A percentile compares a stretch with the other conserved stretches of the same genome.
Conservation (phyloP, 1,140 invertebrate species). For the Oncopodura yosiiana region DNA sequence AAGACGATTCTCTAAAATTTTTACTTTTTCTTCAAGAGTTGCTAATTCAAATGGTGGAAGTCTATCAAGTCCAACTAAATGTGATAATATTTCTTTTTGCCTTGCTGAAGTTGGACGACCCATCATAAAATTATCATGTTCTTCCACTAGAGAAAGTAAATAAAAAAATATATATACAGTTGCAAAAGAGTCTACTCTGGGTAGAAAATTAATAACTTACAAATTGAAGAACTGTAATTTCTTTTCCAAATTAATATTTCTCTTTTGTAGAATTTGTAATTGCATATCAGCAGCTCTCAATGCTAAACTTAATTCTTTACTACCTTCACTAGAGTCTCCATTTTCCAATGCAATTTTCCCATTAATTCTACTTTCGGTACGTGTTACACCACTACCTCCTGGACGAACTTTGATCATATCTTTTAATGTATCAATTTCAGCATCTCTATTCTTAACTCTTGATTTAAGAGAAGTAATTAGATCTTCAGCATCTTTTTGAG, state of each 20-base stretch:
- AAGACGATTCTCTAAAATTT: slow-evolving; percentile 25
- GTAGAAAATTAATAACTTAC: slow-evolving; percentile 15
- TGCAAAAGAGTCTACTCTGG: neutral
- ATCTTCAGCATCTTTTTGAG: slow-evolving; percentile 16
- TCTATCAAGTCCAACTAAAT: slow-evolving; percentile 4
- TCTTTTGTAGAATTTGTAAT: slow-evolving; percentile 22
- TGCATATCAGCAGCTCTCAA: slow-evolving; percentile 29
- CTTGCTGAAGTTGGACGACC: neutral
- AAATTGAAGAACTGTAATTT: slow-evolving; percentile 24
- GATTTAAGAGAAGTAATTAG: slow-evolving; percentile 18
- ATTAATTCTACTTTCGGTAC: neutral
- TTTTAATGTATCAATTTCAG: slow-evolving; percentile 25
- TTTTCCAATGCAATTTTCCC: neutral
- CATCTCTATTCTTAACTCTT: slow-evolving; percentile 22
- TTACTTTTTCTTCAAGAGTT: slow-evolving; percentile 24
- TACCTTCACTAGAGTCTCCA: neutral
- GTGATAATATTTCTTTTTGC: neutral
- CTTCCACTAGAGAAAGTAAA: slow-evolving; percentile 16
- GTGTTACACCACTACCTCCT: slow-evolving; percentile 3
- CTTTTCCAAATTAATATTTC: slow-evolving; percentile 29
- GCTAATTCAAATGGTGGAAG: slow-evolving; percentile 15
- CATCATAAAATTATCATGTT: slow-evolving; percentile 22
- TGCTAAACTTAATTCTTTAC: slow-evolving; percentile 7
- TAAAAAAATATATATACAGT: neutral
- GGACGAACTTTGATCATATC: slow-evolving; percentile 9